These are phyloP conservation scores for Xyliphius kryptos DNA, from an alignment of 2,113 vertebrate genomes.

Conservation along the genomic window DNA sequence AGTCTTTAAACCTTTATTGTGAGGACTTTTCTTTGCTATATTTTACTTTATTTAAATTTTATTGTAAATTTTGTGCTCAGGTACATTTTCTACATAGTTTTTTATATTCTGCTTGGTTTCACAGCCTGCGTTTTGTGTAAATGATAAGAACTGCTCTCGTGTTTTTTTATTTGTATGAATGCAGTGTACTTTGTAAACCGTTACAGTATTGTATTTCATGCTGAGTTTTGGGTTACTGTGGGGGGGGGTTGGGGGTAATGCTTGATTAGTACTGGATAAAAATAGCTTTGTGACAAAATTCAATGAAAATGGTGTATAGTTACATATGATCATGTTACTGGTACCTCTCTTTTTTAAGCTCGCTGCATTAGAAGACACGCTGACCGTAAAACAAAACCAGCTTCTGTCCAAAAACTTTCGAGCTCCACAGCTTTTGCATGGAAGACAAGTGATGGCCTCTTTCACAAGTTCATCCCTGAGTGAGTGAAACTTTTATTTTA, in stretches of 20 bases:
- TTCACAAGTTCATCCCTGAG: constrained; percentile 26
- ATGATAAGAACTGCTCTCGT: not conserved
- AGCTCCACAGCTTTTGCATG: constrained; percentile 42
- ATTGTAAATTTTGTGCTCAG: too few species aligned
- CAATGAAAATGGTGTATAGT: not conserved
- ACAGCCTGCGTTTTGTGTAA: not conserved
- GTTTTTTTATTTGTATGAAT: not conserved
- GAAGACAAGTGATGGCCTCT: constrained; percentile 43
- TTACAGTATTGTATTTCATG: not conserved
- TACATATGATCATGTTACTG: not conserved
- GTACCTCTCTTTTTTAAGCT: constrained; percentile 31
- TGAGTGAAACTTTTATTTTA: constrained; percentile 14
- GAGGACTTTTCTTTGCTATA: too few species aligned
- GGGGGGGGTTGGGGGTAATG: not conserved
- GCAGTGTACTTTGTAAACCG: not conserved
- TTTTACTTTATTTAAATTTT: too few species aligned
- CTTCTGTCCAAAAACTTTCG: constrained; percentile 48
- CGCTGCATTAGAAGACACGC: constrained; percentile 45
- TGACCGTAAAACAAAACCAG: constrained; percentile 42
- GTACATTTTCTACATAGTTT: too few species aligned
- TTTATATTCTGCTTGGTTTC: too few species aligned
- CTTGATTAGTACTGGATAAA: not conserved
- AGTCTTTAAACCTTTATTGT: not conserved
- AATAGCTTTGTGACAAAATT: not conserved
- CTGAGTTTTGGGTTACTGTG: constrained; percentile 11